These are phyloP conservation scores for Pomatostomus ruficeps DNA, from an alignment of 2,113 vertebrate genomes.

Conservation along the genomic window DNA sequence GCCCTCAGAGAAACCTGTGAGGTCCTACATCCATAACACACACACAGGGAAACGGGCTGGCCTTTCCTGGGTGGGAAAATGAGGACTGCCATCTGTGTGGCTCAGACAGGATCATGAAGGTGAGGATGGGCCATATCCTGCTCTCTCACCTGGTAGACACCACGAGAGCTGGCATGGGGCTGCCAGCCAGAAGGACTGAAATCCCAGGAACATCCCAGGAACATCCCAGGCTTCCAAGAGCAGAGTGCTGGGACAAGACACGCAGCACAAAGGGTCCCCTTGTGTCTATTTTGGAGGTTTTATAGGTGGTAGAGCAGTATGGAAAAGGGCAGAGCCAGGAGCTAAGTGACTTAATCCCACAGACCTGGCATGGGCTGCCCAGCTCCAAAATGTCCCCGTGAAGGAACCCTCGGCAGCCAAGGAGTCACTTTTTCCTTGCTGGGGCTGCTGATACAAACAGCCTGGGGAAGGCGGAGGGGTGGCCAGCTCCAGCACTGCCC, in stretches of 20 bases:
- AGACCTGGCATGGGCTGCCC: slow-evolving; percentile 1
- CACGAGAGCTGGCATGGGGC: neutral
- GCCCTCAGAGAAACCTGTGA: neutral
- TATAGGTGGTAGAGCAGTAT: neutral
- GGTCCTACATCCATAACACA: neutral
- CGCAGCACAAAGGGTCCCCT: slow-evolving; percentile 4
- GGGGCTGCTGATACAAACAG: neutral
- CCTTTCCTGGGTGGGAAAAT: neutral
- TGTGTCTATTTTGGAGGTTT: slow-evolving; percentile 35
- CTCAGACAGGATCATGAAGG: neutral
- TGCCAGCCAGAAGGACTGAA: neutral
- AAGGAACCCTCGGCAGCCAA: neutral
- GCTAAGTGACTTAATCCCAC: slow-evolving; percentile 23
- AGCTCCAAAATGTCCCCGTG: neutral
- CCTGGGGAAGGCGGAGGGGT: neutral
- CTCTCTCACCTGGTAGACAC: neutral
- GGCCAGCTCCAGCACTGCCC: neutral
- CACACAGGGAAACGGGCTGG: neutral
- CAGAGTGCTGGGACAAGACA: neutral
- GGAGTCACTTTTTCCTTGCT: neutral
- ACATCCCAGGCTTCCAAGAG: neutral
- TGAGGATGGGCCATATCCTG: neutral
- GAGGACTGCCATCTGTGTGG: neutral
- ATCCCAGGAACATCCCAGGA: neutral
- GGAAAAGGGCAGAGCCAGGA: slow-evolving; percentile 29